Evolutionary conservation across 2,113 vertebrate species (phyloP), one percentile per base, ranked within the genome.

Genomic region (Prionailurus viverrinus): DNA sequence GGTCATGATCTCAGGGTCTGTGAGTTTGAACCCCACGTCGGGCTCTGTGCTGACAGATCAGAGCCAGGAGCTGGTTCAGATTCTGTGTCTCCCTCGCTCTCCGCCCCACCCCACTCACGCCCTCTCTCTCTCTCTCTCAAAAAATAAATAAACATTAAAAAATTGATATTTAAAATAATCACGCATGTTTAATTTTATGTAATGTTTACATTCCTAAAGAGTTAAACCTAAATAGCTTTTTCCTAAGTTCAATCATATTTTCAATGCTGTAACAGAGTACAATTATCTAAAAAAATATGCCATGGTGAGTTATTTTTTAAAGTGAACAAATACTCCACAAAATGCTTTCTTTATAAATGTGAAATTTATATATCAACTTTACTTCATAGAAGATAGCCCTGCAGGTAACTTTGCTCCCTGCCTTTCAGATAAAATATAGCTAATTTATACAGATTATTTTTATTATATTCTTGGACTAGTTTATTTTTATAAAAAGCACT

Each of bases 401-500:
- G n/a, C 3, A 71, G 18, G 31, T 65, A 48, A 87, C 12, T 85
- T 84, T 86, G 19, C 16, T 74, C 9, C 21, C 16, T 71, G 13
- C 86, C 51, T 90, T 91, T 95, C 45, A 33, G 13, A 73, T 58
- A 84, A 80, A 94, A 85, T 85, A 66, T 45, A 96, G 13, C 11
- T 85, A 82, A 19, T 89, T 91, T 80, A 21, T 61, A 78, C 4
- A 85, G 16, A 68, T 88, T 96, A 80, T 48, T 85, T 96, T 91
- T 94, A 78, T 90, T 95, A 84, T 78, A 79, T 55, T 89, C 61
- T 88, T 85, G 55, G 27, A 51, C 84, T 51, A 79, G 27, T 69
- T 97, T 93, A 83, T 82, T 96, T 73, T 95, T 94, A 66, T 87
- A 51, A 73, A 92, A 95, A 81, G 15, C 29, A 89, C 61, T 91